Evolutionary conservation across 2,888 invertebrate genomes (phyloP).

Genomic region (Cheilosia impressa): DNA sequence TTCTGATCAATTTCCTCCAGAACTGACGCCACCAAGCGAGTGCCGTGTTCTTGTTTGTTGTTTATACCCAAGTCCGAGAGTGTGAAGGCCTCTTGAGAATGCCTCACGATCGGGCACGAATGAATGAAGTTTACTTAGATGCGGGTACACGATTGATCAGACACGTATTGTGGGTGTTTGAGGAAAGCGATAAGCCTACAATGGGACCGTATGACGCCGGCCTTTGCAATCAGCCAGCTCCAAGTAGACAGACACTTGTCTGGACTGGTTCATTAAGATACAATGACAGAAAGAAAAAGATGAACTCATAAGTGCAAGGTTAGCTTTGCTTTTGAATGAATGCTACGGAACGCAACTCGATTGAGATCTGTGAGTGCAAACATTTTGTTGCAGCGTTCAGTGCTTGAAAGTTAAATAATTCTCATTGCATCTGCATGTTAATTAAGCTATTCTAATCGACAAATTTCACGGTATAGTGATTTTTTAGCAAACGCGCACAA

Average conservation of each 20-base stretch:
- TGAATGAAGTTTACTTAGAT: slow-evolving; percentile 13
- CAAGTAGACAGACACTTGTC: slow-evolving; percentile 33
- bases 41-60: slow-evolving; percentile 3
- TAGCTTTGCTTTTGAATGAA: background rate
- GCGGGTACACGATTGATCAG: background rate
- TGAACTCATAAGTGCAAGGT: slow-evolving; percentile 3
- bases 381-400: background rate
- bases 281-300: slow-evolving; percentile 3
- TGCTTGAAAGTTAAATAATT: background rate
- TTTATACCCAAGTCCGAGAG: background rate
- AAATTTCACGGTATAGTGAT: slow-evolving; percentile 59
- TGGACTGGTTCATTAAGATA: slow-evolving; percentile 10
- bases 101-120: slow-evolving; percentile 10
- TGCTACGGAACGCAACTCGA: background rate
- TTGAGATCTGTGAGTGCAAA: background rate
- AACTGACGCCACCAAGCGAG: background rate
- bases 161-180: background rate
- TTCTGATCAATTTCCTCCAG: slow-evolving; percentile 2
- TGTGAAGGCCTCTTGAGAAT: slow-evolving; percentile 22
- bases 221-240: slow-evolving; percentile 9
- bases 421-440: slow-evolving; percentile 42
- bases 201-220: background rate
- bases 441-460: slow-evolving; percentile 61
- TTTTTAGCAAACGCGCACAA: slow-evolving; percentile 45
- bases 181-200: background rate